phyloP scores from a whole-genome alignment of 2,797 vertebrate genomes.

The Fistularia tabacaria region DNA sequence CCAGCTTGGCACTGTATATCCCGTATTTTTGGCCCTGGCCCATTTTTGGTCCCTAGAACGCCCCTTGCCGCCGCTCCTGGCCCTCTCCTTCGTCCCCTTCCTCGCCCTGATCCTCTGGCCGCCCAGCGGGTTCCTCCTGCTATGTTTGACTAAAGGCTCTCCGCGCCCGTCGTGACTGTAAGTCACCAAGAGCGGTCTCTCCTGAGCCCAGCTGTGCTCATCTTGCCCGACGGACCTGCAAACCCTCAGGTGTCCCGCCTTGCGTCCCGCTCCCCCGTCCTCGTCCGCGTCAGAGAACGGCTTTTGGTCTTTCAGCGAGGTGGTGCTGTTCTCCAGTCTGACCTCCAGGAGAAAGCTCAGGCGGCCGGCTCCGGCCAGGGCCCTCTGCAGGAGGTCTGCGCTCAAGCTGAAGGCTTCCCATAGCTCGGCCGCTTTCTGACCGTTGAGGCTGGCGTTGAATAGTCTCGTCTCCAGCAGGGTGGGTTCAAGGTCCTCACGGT shows the following conservation, averaged over 20 bases:
- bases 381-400: constrained; percentile 63
- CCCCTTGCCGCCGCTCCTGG: constrained; percentile 50
- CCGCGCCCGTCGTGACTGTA: constrained; percentile 79
- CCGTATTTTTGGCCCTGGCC: constrained; percentile 38
- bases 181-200: constrained; percentile 81
- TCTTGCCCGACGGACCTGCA: constrained; percentile 75
- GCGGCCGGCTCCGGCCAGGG: constrained; percentile 42
- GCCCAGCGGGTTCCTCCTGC: constrained; percentile 52
- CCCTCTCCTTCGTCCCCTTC: constrained; percentile 56
- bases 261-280: constrained; percentile 27
- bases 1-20: constrained; percentile 42
- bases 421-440: constrained; percentile 32
- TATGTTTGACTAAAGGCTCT: constrained; percentile 68
- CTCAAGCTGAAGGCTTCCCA: constrained; percentile 79
- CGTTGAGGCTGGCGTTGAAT: constrained; percentile 41
- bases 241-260: constrained; percentile 69
- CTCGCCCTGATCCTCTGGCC: constrained; percentile 54
- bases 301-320: constrained; percentile 23
- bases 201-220: constrained; percentile 75
- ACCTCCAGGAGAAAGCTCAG: constrained; percentile 75
- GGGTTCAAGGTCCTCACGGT: constrained; percentile 44
- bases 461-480: constrained; percentile 70
- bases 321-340: constrained; percentile 61
- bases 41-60: constrained; percentile 42
- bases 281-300: constrained; percentile 16